Conservation (phyloP, 2,113 vertebrate species). For the Coreoperca whiteheadi region DNA sequence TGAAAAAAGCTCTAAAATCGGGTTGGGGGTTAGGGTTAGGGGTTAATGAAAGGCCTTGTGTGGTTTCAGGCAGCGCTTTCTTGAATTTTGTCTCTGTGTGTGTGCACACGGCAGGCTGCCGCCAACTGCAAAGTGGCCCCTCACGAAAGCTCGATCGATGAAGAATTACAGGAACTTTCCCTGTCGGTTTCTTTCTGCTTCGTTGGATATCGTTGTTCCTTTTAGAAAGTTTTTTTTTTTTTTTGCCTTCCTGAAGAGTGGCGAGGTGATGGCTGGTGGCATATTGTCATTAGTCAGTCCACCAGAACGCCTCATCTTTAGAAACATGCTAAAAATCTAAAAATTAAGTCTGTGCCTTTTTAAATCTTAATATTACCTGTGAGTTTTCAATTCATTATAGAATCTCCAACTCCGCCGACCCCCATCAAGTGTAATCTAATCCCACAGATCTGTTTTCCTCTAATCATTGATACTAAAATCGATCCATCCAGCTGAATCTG, state of each 20-base stretch:
- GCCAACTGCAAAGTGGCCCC: not conserved
- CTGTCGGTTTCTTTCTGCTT: not conserved
- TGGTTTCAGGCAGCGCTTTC: not conserved
- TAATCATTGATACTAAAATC: not conserved
- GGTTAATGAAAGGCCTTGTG: not conserved
- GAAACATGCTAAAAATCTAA: too few species aligned
- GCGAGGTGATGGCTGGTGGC: not conserved
- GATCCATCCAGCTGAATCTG: not conserved
- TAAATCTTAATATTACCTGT: not conserved
- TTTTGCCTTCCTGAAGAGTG: not conserved
- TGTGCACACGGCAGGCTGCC: not conserved
- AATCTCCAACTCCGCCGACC: conserved; percentile 1
- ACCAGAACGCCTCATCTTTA: not conserved
- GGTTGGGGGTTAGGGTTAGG: too few species aligned
- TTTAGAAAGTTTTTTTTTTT: not conserved
- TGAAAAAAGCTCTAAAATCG: not conserved
- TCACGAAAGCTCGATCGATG: not conserved
- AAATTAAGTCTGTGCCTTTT: not conserved
- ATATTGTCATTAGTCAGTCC: not conserved
- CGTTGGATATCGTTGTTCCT: not conserved
- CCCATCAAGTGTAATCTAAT: not conserved
- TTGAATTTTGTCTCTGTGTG: not conserved
- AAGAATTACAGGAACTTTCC: not conserved
- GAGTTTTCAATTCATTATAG: not conserved
- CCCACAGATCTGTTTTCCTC: not conserved